A percentile compares a stretch with the other conserved stretches of the same genome.
Conservation (phyloP, 2,113 vertebrate genomes). For the Gasterosteus nipponicus region DNA sequence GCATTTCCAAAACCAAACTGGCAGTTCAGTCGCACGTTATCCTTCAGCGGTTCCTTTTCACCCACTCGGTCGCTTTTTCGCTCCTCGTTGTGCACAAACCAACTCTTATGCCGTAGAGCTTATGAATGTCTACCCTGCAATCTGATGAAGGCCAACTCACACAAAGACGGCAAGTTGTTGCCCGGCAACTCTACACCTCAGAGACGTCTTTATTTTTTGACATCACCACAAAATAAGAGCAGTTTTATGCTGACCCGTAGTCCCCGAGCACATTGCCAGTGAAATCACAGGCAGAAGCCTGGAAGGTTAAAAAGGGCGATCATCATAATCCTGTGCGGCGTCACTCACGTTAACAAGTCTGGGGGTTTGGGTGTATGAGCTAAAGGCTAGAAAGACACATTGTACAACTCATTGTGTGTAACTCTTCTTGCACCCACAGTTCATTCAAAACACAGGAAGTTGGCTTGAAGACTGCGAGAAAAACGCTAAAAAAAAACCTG, state of each 20-base stretch:
- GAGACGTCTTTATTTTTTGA: conserved; percentile 54
- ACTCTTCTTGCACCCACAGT: conserved; percentile 24
- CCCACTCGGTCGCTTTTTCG: not conserved
- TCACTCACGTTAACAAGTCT: conserved; percentile 5
- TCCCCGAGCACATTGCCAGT: conserved; percentile 27
- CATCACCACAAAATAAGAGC: conserved; percentile 42
- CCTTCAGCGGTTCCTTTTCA: conserved; percentile 4
- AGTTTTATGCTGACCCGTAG: conserved; percentile 25
- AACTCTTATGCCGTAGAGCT: conserved; percentile 44
- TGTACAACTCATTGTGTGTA: conserved; percentile 12
- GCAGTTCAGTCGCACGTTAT: not conserved
- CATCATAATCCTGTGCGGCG: conserved; percentile 2
- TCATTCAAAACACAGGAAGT: conserved; percentile 9
- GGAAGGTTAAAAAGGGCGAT: not conserved
- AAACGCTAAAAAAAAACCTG: conserved; percentile 11
- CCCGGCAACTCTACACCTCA: conserved; percentile 69
- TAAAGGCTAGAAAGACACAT: conserved; percentile 12
- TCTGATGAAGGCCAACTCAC: conserved; percentile 57
- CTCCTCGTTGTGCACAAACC: conserved; percentile 1
- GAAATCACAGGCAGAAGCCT: conserved; percentile 20
- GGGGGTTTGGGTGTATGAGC: not conserved
- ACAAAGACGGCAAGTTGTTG: conserved; percentile 66
- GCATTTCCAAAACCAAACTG: not conserved
- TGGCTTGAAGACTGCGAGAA: conserved; percentile 5
- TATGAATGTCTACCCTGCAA: conserved; percentile 42